A percentile compares a stretch with the other conserved stretches of the same genome.
Conservation (phyloP, 2,797 vertebrate genomes). For the Acridotheres tristis region DNA sequence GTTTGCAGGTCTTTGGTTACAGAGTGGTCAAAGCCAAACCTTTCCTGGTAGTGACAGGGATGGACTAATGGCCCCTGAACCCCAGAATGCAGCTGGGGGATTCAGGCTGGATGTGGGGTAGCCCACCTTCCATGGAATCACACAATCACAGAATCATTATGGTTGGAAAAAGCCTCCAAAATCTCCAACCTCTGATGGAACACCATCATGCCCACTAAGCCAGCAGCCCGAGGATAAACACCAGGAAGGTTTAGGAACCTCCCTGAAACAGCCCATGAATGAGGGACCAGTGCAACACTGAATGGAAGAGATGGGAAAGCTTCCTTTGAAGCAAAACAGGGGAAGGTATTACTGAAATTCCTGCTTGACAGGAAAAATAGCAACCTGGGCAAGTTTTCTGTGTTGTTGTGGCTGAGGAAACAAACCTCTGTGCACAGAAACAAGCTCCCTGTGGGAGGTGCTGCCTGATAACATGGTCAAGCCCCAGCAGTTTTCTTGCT, state of each 20-base stretch:
- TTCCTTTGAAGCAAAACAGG: background rate
- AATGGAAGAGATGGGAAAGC: background rate
- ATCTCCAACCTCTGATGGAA: background rate
- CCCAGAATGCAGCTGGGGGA: background rate
- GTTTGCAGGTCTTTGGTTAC: background rate
- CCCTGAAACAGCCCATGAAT: background rate
- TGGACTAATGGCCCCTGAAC: fast-evolving
- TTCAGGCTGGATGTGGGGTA: background rate
- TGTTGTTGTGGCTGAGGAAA: background rate
- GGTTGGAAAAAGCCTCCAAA: background rate
- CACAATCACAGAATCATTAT: background rate
- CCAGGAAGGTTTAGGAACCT: background rate
- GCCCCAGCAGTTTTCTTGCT: background rate
- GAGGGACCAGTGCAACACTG: background rate
- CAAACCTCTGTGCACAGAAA: background rate
- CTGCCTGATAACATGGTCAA: background rate
- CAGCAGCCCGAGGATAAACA: background rate
- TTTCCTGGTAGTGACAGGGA: fast-evolving
- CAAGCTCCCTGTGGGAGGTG: background rate
- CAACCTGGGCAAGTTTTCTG: background rate
- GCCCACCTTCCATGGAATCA: background rate
- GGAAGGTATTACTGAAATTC: background rate
- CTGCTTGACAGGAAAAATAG: background rate
- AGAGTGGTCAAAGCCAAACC: background rate
- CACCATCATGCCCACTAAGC: background rate